Base-by-base conservation (phyloP, 2,888 invertebrate species). In the Amphimallon solstitiale region DNA sequence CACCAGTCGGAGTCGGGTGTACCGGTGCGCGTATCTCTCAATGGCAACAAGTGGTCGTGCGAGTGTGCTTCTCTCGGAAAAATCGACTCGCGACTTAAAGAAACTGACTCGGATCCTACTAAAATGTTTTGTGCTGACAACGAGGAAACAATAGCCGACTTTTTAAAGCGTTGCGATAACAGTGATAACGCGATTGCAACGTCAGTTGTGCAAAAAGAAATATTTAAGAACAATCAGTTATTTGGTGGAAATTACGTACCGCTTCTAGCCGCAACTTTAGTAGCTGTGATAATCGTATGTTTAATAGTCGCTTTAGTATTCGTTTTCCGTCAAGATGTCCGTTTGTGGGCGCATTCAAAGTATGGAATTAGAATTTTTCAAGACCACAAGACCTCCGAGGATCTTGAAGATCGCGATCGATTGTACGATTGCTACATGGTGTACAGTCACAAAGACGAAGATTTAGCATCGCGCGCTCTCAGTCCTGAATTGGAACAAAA, bases 11-110 rank as follows among this genome's bases (percentile, higher is more conserved):
- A 81, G 68, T 76, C 84, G 61, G 83, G 81, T 15, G 79, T 83
- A 68, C 83, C 87, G 71, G 87, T 92, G 76, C 88, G 87, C 76
- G 88, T 93, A 73, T 88, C 90, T 63, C 85, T 92, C 69, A 89
- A 90, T 76, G 90, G 91, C 75, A 93, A 92, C 86, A 89, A 89
- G 80, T 93, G 94, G 94, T 90, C 90, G 80, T 93, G 93, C 83
- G 90, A 92, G 79, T 93, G 93, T 83, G 86, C 86, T 77, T 89
- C 90, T 76, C 86, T 92, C 61, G 86, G 86, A 70, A 87, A 88
- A 75, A 83, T 92, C 75, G 88, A 90, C 78, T 86, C 87, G 73
- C 92, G 92, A 92, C 81, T 92, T 68, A 84, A 86, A 76, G 86
- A 88, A 78, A 89, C 89, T 78, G 87, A 87, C 59, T 87, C 87